Base-by-base conservation (phyloP, 2,888 invertebrate species). In the Conchocele bisecta region DNA sequence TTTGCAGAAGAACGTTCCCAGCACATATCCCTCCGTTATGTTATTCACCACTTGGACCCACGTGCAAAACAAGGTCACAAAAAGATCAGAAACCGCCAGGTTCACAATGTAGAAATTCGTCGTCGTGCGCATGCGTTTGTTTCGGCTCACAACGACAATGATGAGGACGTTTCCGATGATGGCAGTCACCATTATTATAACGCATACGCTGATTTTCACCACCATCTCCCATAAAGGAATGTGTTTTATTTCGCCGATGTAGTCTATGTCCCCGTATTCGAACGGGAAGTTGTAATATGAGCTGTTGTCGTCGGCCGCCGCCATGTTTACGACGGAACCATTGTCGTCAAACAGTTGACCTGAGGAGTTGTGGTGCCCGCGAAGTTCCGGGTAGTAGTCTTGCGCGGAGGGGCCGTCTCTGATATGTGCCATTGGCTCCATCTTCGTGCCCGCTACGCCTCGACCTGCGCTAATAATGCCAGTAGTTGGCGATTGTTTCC, bases 11-110 rank as follows among this genome's bases (percentile, higher is more conserved):
- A 95, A 93, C 11, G 92, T 91, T 33, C 95, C 95, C 66, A 96
- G 91, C 72, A 95, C 93, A 89, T 94, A 97, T 83, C 95, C 95
- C 91, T 96, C 96, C 86, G 94, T 95, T 83, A 96, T 94, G 88
- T 96, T 95, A 51, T 94, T 93, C 20, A 94, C 93, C 72, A 96
- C 92, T 91, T 95, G 94, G 82, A 96, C 94, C 93, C 94, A 94
- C 0, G 96, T 95, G 72, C 95, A 95, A 7, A 95, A 91, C 7
- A 83, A 51, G 13, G 86, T 85, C 20, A 90, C 86, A 37, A 89
- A 67, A 5, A 89, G 75, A 69, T 90, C 89, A 1, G 89, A 83
- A 33, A 88, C 86, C 6, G 89, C 89, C 66, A 90, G 68, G 70
- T 90, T 90, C 26, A 90, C 89, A n/a, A 84, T 81, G 50, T 80